Conservation (phyloP, 2,888 invertebrate species). For the Melanostoma mellinum region DNA sequence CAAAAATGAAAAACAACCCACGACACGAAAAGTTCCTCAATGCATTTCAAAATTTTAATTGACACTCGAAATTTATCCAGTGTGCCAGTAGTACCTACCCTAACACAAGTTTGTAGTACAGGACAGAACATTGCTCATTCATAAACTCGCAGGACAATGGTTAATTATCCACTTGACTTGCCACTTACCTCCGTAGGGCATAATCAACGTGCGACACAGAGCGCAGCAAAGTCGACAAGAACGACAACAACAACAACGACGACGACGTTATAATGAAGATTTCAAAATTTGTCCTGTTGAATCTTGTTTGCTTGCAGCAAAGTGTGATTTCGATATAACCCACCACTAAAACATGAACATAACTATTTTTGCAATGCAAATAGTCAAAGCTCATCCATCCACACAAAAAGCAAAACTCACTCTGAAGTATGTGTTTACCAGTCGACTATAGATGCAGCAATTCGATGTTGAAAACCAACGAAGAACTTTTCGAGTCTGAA, state of each 20-base stretch:
- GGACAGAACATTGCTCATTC: conserved; percentile 24
- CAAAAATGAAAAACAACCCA: too few species aligned
- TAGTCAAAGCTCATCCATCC: conserved; percentile 12
- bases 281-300: conserved; percentile 52
- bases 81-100: neutral
- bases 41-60: conserved; percentile 69
- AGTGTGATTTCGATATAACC: conserved; percentile 13
- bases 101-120: neutral
- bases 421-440: too few species aligned
- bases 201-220: conserved; percentile 48
- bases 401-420: neutral
- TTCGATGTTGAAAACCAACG: conserved; percentile 37
- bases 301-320: conserved; percentile 28
- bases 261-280: conserved; percentile 10
- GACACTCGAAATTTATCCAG: conserved; percentile 59
- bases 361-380: conserved; percentile 46
- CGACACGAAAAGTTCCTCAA: conserved; percentile 51
- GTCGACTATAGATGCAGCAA: conserved; percentile 3
- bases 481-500: conserved; percentile 2
- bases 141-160: conserved; percentile 60
- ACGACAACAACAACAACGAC: neutral
- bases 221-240: neutral
- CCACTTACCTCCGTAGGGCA: conserved; percentile 56
- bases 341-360: conserved; percentile 11
- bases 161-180: conserved; percentile 71